A percentile compares a stretch with the other conserved stretches of the same genome.
Evolutionary conservation across 1,140 invertebrate genomes (phyloP).

Genomic region (Campoletis sonorensis): DNA sequence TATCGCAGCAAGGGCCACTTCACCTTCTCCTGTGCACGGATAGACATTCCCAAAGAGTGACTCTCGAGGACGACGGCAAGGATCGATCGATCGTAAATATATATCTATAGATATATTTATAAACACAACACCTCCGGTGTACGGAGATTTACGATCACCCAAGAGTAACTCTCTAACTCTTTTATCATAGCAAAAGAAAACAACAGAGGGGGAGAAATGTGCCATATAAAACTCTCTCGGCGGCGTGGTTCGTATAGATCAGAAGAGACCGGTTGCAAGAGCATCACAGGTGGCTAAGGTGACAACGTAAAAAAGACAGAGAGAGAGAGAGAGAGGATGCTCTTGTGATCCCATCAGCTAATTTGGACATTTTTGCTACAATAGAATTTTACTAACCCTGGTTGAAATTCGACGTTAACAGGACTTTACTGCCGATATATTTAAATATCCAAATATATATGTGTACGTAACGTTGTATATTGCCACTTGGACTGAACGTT

Average conservation of each 20-base stretch:
- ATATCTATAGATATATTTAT: neutral
- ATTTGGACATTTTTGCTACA: conserved; percentile 35
- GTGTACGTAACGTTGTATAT: neutral
- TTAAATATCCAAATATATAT: neutral
- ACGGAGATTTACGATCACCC: conserved; percentile 38
- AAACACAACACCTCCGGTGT: neutral
- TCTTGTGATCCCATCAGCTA: conserved; percentile 34
- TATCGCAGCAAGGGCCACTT: neutral
- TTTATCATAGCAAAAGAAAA: neutral
- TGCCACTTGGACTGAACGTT: neutral
- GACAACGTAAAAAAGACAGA: neutral
- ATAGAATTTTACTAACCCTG: conserved; percentile 5
- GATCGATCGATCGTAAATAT: conserved; percentile 22
- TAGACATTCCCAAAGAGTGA: neutral
- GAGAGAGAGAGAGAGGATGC: neutral
- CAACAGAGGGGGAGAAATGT: neutral
- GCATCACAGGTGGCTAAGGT: neutral
- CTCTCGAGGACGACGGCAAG: conserved; percentile 2
- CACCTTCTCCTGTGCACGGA: neutral
- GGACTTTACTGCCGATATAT: neutral
- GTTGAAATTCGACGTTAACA: conserved; percentile 15
- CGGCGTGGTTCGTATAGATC: conserved; percentile 23
- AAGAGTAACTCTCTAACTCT: neutral
- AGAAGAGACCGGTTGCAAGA: neutral
- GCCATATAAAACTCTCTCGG: conserved; percentile 6